Conservation (phyloP, 2,888 invertebrate species). For the Conus canariensis region DNA sequence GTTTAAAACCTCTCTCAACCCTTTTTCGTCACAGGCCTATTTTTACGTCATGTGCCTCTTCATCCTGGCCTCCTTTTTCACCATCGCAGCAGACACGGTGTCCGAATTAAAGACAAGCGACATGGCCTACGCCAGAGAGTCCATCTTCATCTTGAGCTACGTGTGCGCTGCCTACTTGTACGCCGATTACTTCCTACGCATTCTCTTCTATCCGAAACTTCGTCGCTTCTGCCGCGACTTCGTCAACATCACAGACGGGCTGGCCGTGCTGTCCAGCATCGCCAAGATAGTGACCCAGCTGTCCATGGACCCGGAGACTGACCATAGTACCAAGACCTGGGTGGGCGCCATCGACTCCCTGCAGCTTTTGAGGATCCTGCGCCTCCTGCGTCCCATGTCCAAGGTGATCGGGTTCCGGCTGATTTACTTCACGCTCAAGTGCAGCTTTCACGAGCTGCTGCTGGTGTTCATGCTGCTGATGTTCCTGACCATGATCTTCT, state of each 20-base stretch:
- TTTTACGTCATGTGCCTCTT: conserved; percentile 30
- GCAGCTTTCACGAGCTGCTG: conserved; percentile 64
- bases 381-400: conserved; percentile 62
- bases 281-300: conserved; percentile 48
- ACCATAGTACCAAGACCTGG: background rate
- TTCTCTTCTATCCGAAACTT: conserved; percentile 59
- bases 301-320: background rate
- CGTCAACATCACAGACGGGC: conserved; percentile 65
- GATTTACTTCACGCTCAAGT: conserved; percentile 64
- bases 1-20: too few relatives aligned
- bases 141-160: background rate
- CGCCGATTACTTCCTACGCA: conserved; percentile 61
- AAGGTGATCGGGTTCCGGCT: conserved; percentile 64
- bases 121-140: background rate
- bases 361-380: conserved; percentile 66
- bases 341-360: conserved; percentile 62
- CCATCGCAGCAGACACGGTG: background rate
- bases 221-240: conserved; percentile 56
- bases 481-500: conserved; percentile 26
- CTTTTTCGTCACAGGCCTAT: conserved; percentile 7
- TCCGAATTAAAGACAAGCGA: background rate
- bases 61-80: conserved; percentile 17
- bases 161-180: conserved; percentile 60
- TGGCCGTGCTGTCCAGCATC: conserved; percentile 63
- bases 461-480: conserved; percentile 58